Conservation (phyloP, 2,888 invertebrate species). For the Acrocyrtus sp. region DNA sequence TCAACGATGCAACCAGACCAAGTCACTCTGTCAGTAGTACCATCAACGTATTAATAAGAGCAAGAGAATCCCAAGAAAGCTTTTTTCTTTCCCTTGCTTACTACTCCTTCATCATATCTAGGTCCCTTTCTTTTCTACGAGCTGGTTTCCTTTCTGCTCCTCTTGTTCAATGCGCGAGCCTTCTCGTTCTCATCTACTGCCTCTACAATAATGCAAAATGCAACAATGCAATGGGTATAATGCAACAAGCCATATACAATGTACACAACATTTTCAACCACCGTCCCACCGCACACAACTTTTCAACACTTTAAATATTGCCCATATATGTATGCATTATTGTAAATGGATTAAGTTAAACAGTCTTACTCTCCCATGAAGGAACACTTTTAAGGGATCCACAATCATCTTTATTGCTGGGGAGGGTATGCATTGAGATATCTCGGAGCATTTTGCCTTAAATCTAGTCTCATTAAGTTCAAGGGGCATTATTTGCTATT, state of each 20-base stretch:
- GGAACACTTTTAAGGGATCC: too few species aligned
- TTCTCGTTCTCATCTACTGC: neutral
- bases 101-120: constrained; percentile 18
- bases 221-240: neutral
- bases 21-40: constrained; percentile 44
- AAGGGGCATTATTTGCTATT: too few species aligned
- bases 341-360: neutral
- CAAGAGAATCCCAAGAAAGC: constrained; percentile 38
- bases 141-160: constrained; percentile 32
- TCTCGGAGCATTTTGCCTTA: too few species aligned
- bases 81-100: constrained; percentile 31
- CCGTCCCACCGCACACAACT: neutral
- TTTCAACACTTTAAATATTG: neutral
- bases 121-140: constrained; percentile 47
- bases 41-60: constrained; percentile 31
- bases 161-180: neutral
- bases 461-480: too few species aligned
- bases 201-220: too few species aligned
- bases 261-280: neutral
- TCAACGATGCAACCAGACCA: neutral
- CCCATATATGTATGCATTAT: neutral
- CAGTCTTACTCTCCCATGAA: neutral
- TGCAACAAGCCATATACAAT: neutral
- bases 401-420: too few species aligned
- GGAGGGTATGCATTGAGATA: too few species aligned